phyloP scores from a whole-genome alignment of 2,113 vertebrate genomes.

The Myanophis thanlyinensis region DNA sequence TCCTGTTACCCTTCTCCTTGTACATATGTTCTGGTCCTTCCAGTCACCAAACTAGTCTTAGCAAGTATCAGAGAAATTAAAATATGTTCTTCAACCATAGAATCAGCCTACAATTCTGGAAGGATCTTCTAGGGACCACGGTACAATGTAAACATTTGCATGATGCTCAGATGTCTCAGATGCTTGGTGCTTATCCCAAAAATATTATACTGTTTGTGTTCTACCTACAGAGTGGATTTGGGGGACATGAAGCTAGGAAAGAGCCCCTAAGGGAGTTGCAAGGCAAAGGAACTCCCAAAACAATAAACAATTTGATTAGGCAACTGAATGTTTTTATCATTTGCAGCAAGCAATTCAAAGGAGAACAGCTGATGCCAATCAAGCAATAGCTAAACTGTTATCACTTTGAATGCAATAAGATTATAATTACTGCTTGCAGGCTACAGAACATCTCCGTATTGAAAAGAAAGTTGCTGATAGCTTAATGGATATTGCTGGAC shows the following conservation, averaged over 20 bases:
- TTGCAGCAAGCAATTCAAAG: conserved; percentile 20
- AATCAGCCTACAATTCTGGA: not conserved
- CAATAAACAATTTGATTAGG: conserved; percentile 16
- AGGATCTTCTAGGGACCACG: not conserved
- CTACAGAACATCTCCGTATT: conserved; percentile 53
- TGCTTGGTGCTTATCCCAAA: conserved; percentile 24
- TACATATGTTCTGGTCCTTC: not conserved
- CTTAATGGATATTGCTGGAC: conserved; percentile 60
- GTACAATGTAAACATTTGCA: not conserved
- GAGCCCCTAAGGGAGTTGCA: rapidly evolving
- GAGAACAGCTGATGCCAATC: conserved; percentile 54
- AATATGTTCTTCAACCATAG: not conserved
- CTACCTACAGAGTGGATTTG: conserved; percentile 6
- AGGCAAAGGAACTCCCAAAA: conserved; percentile 11
- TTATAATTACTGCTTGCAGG: conserved; percentile 63
- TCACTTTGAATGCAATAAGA: conserved; percentile 50
- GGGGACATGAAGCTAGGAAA: rapidly evolving
- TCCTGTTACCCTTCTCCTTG: not conserved
- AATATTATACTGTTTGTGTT: not conserved
- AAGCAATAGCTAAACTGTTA: conserved; percentile 55
- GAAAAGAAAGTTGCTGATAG: conserved; percentile 59
- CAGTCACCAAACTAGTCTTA: not conserved
- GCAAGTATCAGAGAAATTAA: not conserved
- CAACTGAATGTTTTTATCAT: conserved; percentile 29
- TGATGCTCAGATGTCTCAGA: conserved; percentile 1